Evolutionary conservation across 2,113 vertebrate genomes (phyloP).

Genomic region (Anseranas semipalmata): DNA sequence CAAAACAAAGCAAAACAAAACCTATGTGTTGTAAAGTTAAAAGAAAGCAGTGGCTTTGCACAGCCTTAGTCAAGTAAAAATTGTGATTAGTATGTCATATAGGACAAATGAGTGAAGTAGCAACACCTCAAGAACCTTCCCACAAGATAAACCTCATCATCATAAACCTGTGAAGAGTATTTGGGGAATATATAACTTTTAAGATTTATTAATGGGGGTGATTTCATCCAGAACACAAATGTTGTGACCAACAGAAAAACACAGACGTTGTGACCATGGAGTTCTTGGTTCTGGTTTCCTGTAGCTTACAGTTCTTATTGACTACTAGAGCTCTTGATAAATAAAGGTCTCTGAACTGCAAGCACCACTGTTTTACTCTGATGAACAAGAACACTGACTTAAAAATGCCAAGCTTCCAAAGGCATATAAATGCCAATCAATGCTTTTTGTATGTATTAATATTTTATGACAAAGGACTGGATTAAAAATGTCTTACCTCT

Average conservation of each 20-base stretch:
- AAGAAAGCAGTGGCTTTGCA: neutral
- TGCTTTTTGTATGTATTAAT: neutral
- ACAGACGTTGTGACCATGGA: neutral
- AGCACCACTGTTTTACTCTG: neutral
- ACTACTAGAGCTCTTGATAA: neutral
- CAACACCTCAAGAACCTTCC: neutral
- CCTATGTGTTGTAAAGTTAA: neutral
- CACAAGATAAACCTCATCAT: neutral
- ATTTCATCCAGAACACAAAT: neutral
- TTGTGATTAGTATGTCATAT: neutral
- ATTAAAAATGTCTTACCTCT: neutral
- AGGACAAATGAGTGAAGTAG: neutral
- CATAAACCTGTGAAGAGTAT: neutral
- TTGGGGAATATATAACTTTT: neutral
- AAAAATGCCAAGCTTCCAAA: neutral
- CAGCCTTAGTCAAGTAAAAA: neutral
- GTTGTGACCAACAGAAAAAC: too few relatives aligned
- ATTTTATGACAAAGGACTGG: neutral
- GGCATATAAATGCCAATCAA: neutral
- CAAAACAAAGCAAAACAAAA: rapidly evolving
- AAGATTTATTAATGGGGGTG: neutral
- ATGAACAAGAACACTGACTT: neutral
- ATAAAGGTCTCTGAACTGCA: neutral
- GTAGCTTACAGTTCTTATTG: neutral
- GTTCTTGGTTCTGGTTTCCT: neutral